Evolutionary conservation across 2,888 invertebrate species (phyloP), one percentile per base, ranked within the genome.

Genomic region (Drosophila lutescens): DNA sequence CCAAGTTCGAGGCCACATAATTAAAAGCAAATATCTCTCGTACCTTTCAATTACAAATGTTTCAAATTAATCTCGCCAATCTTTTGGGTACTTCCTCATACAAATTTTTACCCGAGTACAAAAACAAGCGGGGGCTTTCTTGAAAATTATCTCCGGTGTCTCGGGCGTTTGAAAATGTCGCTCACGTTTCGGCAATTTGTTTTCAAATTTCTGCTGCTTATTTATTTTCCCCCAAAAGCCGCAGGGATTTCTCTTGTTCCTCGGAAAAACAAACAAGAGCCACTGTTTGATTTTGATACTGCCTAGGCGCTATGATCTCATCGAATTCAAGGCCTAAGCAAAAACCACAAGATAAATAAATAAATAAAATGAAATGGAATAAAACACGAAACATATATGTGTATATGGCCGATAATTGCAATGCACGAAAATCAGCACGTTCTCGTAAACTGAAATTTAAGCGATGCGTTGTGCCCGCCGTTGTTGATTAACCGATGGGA

Each of bases 281-380:
- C 17, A 4, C 26, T 57, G 59, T 43, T 59, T 56, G 46, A 36
- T 26, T 26, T 38, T 26, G 23, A 36, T 53, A 12, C n/a, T 12
- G 10, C 53, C 32, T 54, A 8, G 66, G 47, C 40, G 40, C 40
- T 66, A 55, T 66, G 65, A 66, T 66, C 67, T 67, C 65, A 60
- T 50, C 55, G 26, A 43, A 49, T 17, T 46, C 67, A 68, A 67
- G 47, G 56, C 56, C 36, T 17, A 32, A 30, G 63, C 43, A 9
- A 26, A 63, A 63, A 49, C 62, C 62, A 15, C 66, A 67, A 47
- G 68, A 68, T 67, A 56, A 56, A 67, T 36, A 67, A 51, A 43
- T 20, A 15, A 43, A 43, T 30, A 5, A 34, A 54, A 8, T n/a
- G 13, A 56, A 46, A 44, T 26, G 9, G 26, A 54, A 66, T 41